Conservation (phyloP, 1,140 invertebrate species). For the Papilio helenus region DNA sequence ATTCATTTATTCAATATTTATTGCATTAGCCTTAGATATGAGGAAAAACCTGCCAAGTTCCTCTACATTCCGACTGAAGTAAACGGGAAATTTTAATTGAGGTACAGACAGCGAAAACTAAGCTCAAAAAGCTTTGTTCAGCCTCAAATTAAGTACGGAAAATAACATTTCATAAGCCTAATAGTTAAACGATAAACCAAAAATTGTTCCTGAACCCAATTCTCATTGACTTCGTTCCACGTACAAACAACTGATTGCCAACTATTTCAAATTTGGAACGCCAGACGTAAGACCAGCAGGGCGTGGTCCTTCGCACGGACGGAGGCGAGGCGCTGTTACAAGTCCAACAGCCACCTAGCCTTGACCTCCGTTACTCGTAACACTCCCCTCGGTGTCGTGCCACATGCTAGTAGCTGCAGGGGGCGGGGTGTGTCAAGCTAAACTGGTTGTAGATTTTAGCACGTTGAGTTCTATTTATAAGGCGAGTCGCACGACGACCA, state of each 20-base stretch:
- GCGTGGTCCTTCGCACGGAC: conserved; percentile 64
- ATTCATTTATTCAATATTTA: conserved; percentile 6
- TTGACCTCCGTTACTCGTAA: conserved; percentile 50
- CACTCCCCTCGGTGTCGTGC: conserved; percentile 37
- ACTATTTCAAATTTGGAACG: conserved; percentile 67
- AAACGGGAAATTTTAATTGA: background rate
- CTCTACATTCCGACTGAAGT: background rate
- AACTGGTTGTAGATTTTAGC: conserved; percentile 60
- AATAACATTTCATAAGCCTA: background rate
- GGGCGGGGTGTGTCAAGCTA: conserved; percentile 48
- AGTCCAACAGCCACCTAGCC: conserved; percentile 46
- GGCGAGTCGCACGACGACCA: conserved; percentile 58
- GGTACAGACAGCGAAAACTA: background rate
- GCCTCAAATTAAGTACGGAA: no score
- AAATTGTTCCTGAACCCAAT: background rate
- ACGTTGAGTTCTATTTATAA: conserved; percentile 72
- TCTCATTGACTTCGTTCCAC: conserved; percentile 32
- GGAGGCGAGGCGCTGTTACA: conserved; percentile 48
- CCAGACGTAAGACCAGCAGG: conserved; percentile 62
- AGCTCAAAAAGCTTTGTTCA: no score
- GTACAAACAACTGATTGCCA: conserved; percentile 49
- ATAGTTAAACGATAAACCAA: background rate
- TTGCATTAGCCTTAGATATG: background rate
- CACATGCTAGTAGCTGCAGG: conserved; percentile 29
- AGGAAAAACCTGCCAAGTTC: background rate